Evolutionary conservation across 2,888 invertebrate species (phyloP).

Genomic region (Ophraella communa): DNA sequence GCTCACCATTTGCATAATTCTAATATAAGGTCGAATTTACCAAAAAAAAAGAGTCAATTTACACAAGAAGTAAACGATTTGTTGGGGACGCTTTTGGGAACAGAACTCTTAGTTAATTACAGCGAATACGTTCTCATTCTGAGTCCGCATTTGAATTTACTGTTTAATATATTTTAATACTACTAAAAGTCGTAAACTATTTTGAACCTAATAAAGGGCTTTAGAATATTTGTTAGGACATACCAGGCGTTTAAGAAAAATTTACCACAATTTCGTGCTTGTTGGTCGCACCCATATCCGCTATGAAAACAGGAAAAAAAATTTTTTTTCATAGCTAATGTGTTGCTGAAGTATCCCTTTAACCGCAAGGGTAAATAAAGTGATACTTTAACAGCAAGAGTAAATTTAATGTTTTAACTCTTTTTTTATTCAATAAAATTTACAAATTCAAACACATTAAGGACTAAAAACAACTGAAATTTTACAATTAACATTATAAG

Average conservation of each 20-base stretch:
- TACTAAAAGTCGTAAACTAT: slow-evolving; percentile 7
- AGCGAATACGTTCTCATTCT: slow-evolving; percentile 18
- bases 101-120: slow-evolving; percentile 19
- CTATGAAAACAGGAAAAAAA: too few relatives aligned
- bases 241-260: neutral
- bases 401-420: too few relatives aligned
- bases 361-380: too few relatives aligned
- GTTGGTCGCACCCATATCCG: neutral
- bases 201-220: slow-evolving; percentile 3
- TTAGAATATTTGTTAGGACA: neutral
- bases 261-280: neutral
- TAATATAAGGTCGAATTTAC: slow-evolving; percentile 23
- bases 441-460: too few relatives aligned
- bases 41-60: slow-evolving; percentile 25
- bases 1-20: slow-evolving; percentile 27
- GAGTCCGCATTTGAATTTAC: slow-evolving; percentile 16
- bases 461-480: too few relatives aligned
- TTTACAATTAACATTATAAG: too few relatives aligned
- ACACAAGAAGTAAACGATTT: slow-evolving; percentile 7
- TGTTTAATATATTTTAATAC: slow-evolving; percentile 23
- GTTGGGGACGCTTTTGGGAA: neutral
- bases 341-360: too few relatives aligned
- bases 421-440: too few relatives aligned
- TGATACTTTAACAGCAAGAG: too few relatives aligned
- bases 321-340: too few relatives aligned